phyloP scores from a whole-genome alignment of 2,797 vertebrate species.

The Vireo griseus region DNA sequence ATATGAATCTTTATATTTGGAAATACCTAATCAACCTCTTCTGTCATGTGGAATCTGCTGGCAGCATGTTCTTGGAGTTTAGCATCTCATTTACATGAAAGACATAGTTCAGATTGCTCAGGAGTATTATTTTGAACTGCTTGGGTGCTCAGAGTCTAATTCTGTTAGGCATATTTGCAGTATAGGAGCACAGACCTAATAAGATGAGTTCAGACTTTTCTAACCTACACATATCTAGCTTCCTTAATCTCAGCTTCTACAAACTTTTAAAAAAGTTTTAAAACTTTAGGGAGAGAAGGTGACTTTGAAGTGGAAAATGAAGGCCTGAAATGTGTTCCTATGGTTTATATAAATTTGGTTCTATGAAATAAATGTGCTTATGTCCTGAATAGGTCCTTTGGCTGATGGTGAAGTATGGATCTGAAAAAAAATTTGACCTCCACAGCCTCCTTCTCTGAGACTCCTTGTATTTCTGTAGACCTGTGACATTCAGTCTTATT shows the following conservation, averaged over 20 bases:
- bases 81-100: not conserved
- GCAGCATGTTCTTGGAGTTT: not conserved
- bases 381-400: not conserved
- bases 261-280: not conserved
- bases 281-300: not conserved
- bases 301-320: not conserved
- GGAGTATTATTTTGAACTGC: not conserved
- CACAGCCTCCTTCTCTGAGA: not conserved
- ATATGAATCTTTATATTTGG: rapidly evolving
- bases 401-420: not conserved
- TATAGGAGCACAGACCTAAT: not conserved
- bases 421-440: not conserved
- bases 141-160: not conserved
- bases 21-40: not conserved
- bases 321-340: not conserved
- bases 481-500: not conserved
- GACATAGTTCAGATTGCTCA: not conserved
- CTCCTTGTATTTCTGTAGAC: not conserved
- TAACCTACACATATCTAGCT: not conserved
- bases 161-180: not conserved
- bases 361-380: not conserved
- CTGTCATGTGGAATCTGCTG: not conserved
- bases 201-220: not conserved
- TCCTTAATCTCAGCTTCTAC: not conserved
- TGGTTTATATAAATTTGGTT: not conserved